Evolutionary conservation across 2,113 vertebrate genomes (phyloP), one percentile per base, ranked within the genome.

Genomic region (Catharus minimus): DNA sequence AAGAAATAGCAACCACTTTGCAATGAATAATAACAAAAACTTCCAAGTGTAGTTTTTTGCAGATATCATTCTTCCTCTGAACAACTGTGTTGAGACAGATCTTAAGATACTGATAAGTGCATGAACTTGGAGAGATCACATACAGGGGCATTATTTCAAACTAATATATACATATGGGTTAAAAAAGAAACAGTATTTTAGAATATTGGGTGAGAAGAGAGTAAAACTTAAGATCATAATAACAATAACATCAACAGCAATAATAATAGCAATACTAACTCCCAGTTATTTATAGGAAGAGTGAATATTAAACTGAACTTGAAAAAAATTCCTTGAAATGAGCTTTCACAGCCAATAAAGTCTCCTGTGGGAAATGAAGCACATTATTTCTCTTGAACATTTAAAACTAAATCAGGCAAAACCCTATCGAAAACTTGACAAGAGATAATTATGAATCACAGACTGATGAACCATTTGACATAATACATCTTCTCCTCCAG

Each of bases 361-460:
- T 67, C 19, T 92, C 62, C 36, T 76, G 21, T 72, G 71, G 82
- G 61, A 85, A 91, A 90, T 72, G 18, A 66, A 84, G 8, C 46
- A 21, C 9, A 2, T 24, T 82, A 85, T 79, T 93, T 92, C 79
- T 64, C 47, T 71, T 52, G 79, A 82, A 90, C 75, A 56, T 64
- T 90, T 92, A 90, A 93, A 83, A 87, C 56, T 49, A 74, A 89
- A 87, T 84, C 43, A 91, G 33, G 65, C 23, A 77, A 83, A 90
- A 88, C 62, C 68, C 68, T 61, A 26, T 32, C 76, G 64, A 76
- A 90, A 90, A 80, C 15, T 77, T 88, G 91, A 86, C 64, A 88
- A 92, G 55, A 11, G 74, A 13, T 50, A 92, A 69, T 86, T 93
- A 88, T 53, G 69, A 77, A 84, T 91, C 78, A 89, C 67, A 90